Evolutionary conservation across 2,113 vertebrate species (phyloP).

Genomic region (Pycnonotus jocosus): DNA sequence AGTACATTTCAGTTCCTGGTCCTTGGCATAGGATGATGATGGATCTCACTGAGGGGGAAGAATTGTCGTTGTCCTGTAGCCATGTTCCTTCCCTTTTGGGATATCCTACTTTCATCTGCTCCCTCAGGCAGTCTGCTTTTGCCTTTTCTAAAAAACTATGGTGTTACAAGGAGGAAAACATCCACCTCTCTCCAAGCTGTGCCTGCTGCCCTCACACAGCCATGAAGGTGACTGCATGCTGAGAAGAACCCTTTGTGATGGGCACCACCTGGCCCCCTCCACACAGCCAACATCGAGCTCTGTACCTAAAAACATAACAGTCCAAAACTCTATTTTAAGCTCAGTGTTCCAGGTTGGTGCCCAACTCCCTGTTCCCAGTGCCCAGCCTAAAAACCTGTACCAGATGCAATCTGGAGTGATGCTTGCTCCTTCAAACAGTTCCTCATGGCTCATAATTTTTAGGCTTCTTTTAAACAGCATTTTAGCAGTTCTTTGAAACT

Average conservation of each 20-base stretch:
- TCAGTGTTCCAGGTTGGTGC: not conserved
- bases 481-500: not conserved
- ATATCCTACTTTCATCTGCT: not conserved
- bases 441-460: not conserved
- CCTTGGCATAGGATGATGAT: accelerated
- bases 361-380: not conserved
- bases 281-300: not conserved
- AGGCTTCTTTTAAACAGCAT: not conserved
- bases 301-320: not conserved
- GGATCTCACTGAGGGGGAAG: not conserved
- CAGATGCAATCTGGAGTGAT: accelerated
- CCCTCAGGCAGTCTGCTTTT: not conserved
- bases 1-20: not conserved
- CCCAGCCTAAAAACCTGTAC: accelerated
- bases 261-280: not conserved
- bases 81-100: accelerated
- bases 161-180: not conserved
- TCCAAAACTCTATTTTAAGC: not conserved
- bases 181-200: accelerated
- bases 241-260: not conserved
- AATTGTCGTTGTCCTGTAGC: not conserved
- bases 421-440: not conserved
- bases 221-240: not conserved
- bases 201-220: accelerated
- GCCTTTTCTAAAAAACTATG: not conserved